Evolutionary conservation across 1,140 invertebrate species (phyloP).

Genomic region (Hycleus phaleratus): DNA sequence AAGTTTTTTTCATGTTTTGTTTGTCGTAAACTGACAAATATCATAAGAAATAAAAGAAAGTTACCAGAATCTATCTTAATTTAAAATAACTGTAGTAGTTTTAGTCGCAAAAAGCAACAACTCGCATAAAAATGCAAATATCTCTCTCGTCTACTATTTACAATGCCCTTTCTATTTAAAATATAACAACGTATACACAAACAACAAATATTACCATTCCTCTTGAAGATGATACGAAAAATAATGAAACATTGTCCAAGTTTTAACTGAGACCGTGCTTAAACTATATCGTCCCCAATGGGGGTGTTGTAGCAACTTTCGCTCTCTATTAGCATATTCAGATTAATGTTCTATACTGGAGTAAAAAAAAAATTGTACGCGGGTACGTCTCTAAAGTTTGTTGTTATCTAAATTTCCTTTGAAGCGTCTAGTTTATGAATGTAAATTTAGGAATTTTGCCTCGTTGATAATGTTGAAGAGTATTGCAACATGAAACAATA

Average conservation of each 20-base stretch:
- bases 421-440: no score
- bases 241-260: slow-evolving; percentile 31
- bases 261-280: slow-evolving; percentile 18
- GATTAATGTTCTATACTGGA: no score
- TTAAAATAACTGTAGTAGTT: slow-evolving; percentile 28
- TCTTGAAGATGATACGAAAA: slow-evolving; percentile 29
- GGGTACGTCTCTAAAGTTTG: no score
- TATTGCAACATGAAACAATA: no score
- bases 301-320: no score
- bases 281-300: no score
- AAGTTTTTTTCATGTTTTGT: slow-evolving; percentile 11
- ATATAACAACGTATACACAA: slow-evolving; percentile 2
- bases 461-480: no score
- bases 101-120: slow-evolving; percentile 25
- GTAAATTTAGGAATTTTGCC: no score
- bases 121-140: slow-evolving; percentile 33
- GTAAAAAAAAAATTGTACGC: no score
- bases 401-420: no score
- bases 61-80: slow-evolving; percentile 26
- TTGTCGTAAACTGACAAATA: slow-evolving; percentile 18
- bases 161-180: slow-evolving; percentile 7
- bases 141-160: neutral
- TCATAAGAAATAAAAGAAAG: slow-evolving; percentile 24
- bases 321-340: no score
- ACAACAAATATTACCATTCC: slow-evolving; percentile 31